Base-by-base conservation (phyloP, 2,113 vertebrate genomes). In the Tyto alba region DNA sequence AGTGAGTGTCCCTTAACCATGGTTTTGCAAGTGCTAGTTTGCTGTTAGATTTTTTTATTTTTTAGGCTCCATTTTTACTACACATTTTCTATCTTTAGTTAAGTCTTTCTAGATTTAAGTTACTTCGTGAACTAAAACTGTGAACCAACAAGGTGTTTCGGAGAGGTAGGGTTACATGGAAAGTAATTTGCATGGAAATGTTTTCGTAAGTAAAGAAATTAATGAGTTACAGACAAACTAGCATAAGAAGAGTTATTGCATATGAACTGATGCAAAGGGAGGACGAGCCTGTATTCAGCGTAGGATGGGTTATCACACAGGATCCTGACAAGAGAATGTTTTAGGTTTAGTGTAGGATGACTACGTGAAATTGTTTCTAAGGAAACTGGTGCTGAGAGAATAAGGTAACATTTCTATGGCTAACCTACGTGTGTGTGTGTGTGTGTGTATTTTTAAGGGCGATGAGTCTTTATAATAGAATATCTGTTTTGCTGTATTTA, bases 351-450 rank as follows among this genome's bases (percentile, higher is more conserved):
- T 96, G 92, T 96, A 93, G 96, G 92, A 92, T 95, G 97, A 80
- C 90, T 96, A 27, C 20, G 6, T 89, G 76, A 80, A 75, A 67
- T 85, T 95, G 96, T 97, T 97, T 96, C 96, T 97, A 97, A 94
- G 97, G 95, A 96, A 95, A 97, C 96, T 88, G 88, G 41, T 87
- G 80, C 89, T 93, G 85, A 75, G 89, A 88, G 85, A 90, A 71
- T 72, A 90, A 95, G 95, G 94, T 96, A 94, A 87, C 53, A 13
- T 92, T 93, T 94, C 45, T 79, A 18, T 75, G 64, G 19, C 36
- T 73, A 93, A 73, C 57, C 68, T 63, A 32, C 29, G 10, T 81
- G 11, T 56, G 53, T 57, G 50, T 69, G 23, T 66, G 26, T 82
- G 2, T 82, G 36, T 90, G 23, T 85, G 26, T 93, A 34, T 67